Evolutionary conservation across 2,113 vertebrate genomes (phyloP).

Genomic region (Aphyosemion australe): DNA sequence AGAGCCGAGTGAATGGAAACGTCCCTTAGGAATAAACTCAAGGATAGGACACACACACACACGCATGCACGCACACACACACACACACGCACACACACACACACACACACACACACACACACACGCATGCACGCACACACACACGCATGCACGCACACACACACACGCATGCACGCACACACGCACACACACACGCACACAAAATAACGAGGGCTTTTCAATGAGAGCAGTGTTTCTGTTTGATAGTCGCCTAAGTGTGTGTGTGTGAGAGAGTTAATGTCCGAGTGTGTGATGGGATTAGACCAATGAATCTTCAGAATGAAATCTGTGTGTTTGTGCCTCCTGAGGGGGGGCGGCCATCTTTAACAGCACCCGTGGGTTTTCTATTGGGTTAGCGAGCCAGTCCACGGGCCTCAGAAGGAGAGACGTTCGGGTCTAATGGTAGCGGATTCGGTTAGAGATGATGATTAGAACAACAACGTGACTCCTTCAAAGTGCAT

Average conservation of each 20-base stretch:
- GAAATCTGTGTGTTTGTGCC: constrained; percentile 59
- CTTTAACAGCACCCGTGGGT: constrained; percentile 71
- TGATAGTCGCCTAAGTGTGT: constrained; percentile 36
- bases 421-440: constrained; percentile 77
- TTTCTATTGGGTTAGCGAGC: constrained; percentile 76
- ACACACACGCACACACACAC: constrained; percentile 8
- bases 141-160: too few relatives aligned
- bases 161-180: too few relatives aligned
- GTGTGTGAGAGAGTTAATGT: constrained; percentile 54
- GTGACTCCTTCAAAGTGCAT: constrained; percentile 68
- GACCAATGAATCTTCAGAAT: constrained; percentile 75
- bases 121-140: too few relatives aligned
- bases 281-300: constrained; percentile 68
- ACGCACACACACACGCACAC: background rate
- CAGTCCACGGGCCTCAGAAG: constrained; percentile 70
- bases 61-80: constrained; percentile 55
- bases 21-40: constrained; percentile 66
- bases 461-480: constrained; percentile 74
- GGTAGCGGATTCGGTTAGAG: constrained; percentile 76
- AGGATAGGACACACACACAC: constrained; percentile 61
- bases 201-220: constrained; percentile 65
- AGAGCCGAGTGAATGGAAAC: constrained; percentile 49
- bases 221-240: constrained; percentile 41
- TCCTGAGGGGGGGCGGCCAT: constrained; percentile 61
- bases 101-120: background rate